Conservation (phyloP, 2,888 invertebrate genomes). For the Notocelia uddmanniana region DNA sequence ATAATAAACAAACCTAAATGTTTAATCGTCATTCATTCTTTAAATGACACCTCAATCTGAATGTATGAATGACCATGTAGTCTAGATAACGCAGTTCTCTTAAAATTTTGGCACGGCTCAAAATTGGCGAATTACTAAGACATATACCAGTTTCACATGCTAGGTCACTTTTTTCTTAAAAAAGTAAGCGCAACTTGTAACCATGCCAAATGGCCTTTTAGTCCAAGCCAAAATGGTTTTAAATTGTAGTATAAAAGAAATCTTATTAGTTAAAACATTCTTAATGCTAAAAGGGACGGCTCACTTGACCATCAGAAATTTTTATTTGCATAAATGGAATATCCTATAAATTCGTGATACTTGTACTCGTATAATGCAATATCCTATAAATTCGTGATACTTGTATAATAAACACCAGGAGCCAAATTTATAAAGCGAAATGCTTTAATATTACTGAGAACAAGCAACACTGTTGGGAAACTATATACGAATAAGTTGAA, state of each 20-base stretch:
- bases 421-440: background rate
- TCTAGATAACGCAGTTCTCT: background rate
- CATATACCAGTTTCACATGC: background rate
- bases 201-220: slow-evolving; percentile 2
- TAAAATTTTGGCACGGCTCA: background rate
- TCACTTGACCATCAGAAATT: too few relatives aligned
- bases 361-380: too few relatives aligned
- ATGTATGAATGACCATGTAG: background rate
- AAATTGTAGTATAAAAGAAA: background rate
- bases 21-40: too few relatives aligned
- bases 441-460: background rate
- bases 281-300: background rate
- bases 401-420: background rate
- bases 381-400: too few relatives aligned
- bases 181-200: background rate
- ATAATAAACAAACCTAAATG: too few relatives aligned
- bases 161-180: slow-evolving; percentile 11
- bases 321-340: too few relatives aligned
- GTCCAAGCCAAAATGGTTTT: background rate
- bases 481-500: too few relatives aligned
- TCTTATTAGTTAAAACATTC: background rate
- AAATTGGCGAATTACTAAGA: slow-evolving; percentile 12
- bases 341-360: too few relatives aligned
- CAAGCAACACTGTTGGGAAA: background rate
- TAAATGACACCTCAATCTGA: too few relatives aligned